Percentiles rank a stretch among this genome's conserved stretches.
Conservation (phyloP, 2,888 invertebrate species). For the Tachina grossa region DNA sequence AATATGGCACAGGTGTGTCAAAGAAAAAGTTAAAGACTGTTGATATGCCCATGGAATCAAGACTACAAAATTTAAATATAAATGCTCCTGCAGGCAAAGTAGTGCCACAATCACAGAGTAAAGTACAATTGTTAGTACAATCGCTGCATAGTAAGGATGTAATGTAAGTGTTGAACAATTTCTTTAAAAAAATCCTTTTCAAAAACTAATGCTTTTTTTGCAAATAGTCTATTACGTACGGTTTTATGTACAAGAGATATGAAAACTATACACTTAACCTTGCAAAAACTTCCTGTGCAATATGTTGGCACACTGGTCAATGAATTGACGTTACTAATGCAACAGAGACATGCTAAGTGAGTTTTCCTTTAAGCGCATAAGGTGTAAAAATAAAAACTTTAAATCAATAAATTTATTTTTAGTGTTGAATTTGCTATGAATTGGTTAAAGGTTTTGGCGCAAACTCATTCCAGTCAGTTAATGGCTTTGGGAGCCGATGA, state of each 20-base stretch:
- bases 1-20: constrained; percentile 75
- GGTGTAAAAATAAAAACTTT: neutral
- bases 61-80: constrained; percentile 91
- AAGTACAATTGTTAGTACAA: constrained; percentile 91
- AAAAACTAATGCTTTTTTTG: neutral
- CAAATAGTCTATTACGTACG: constrained; percentile 86
- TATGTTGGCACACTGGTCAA: constrained; percentile 88
- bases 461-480: constrained; percentile 81
- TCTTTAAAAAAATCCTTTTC: neutral
- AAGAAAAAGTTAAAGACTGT: constrained; percentile 77
- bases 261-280: constrained; percentile 88
- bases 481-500: constrained; percentile 81
- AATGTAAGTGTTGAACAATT: constrained; percentile 80
- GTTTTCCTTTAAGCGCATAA: constrained; percentile 77
- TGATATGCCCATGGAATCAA: constrained; percentile 89
- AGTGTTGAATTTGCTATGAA: constrained; percentile 79
- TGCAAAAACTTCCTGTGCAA: constrained; percentile 89
- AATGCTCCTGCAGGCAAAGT: constrained; percentile 82
- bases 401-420: constrained; percentile 17
- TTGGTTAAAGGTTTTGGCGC: constrained; percentile 79
- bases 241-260: constrained; percentile 88
- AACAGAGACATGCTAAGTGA: constrained; percentile 87
- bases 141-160: constrained; percentile 93
- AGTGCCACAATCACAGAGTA: constrained; percentile 86
- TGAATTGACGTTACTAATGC: constrained; percentile 88